Evolutionary conservation across 2,888 invertebrate genomes (phyloP), one percentile per base, ranked within the genome.

Genomic region (Eupithecia tripunctaria): DNA sequence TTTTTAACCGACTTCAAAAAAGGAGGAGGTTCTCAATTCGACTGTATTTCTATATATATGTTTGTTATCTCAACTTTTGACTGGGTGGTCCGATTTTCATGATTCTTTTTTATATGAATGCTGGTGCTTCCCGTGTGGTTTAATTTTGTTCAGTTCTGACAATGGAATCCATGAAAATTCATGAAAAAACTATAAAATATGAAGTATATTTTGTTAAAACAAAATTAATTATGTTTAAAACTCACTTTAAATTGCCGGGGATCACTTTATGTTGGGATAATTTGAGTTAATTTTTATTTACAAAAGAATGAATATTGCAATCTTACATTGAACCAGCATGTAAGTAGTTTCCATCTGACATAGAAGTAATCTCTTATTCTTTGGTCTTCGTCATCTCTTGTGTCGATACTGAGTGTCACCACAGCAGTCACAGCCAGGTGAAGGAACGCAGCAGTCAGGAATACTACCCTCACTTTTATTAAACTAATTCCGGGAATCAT

Each of bases 241-340:
- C 12, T 25, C n/a, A 56, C 56, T 25, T n/a, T 51, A 51, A 21
- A 14, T 25, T 56, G 12, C 4, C 25, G 5, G 25, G 25, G 56
- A 56, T 25, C 12, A 3, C 4, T 18, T n/a, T n/a, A n/a, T n/a
- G n/a, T n/a, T n/a, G n/a, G n/a, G n/a, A n/a, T n/a, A n/a, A n/a
- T n/a, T n/a, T n/a, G n/a, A n/a, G n/a, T n/a, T n/a, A n/a, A 32
- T 6, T 32, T 32, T 10, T 51, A 51, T 21, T 21, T 14, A 4
- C 5, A 56, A 25, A 25, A 25, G 12, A 21, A 25, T 21, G 21
- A 56, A 25, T 25, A 56, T 56, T 56, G 56, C 25, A 14, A 56
- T 0, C 85, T 88, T 78, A 89, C 89, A 81, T 89, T 89, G 67
- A 87, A 88, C 88, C 86, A 88, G 71, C 82, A 84, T 14, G 89